phyloP scores from a whole-genome alignment of 2,113 vertebrate genomes.

The Rhineura floridana region DNA sequence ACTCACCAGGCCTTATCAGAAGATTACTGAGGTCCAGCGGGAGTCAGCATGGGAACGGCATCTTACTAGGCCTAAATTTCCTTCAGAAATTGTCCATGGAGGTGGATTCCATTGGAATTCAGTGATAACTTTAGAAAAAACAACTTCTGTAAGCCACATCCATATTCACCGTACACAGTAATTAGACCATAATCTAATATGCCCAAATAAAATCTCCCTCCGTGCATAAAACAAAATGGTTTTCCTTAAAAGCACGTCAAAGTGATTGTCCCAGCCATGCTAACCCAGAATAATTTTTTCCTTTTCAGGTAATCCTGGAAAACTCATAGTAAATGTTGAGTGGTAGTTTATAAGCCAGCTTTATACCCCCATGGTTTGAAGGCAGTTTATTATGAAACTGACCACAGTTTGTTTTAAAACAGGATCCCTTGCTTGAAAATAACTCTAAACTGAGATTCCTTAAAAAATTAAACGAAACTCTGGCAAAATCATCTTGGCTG shows the following conservation, averaged over 20 bases:
- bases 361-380: too few relatives aligned
- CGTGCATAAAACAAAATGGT: rapidly evolving
- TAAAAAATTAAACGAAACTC: background rate
- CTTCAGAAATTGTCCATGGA: background rate
- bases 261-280: too few relatives aligned
- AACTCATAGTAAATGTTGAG: too few relatives aligned
- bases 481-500: background rate
- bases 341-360: too few relatives aligned
- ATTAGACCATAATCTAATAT: constrained; percentile 39
- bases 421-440: background rate
- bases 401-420: background rate
- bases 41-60: background rate
- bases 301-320: too few relatives aligned
- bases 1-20: background rate
- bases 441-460: background rate
- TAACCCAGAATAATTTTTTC: too few relatives aligned
- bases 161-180: background rate
- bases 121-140: background rate
- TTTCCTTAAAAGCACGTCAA: background rate
- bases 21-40: background rate
- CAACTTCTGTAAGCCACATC: constrained; percentile 12
- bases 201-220: constrained; percentile 46
- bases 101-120: background rate
- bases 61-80: background rate
- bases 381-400: background rate